A percentile compares a stretch with the other conserved stretches of the same genome.
Evolutionary conservation across 2,113 vertebrate genomes (phyloP).

Genomic region (human): GRCh38 chr13:95985001-95985500

Average conservation of each 20-base stretch:
- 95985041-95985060: not conserved
- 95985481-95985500: not conserved
- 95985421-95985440: not conserved
- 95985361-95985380: not conserved
- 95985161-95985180: not conserved
- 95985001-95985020: not conserved
- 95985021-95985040: not conserved
- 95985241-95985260: not conserved
- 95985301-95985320: not conserved
- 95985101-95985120: not conserved
- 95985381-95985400: not conserved
- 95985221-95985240: not conserved
- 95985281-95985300: not conserved
- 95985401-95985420: not conserved
- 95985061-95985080: not conserved
- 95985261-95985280: not conserved
- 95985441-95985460: not conserved
- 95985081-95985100: not conserved
- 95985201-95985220: not conserved
- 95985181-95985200: constrained; percentile 4
- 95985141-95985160: constrained; percentile 28
- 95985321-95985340: not conserved
- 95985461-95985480: not conserved
- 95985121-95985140: not conserved
- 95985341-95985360: not conserved